These are phyloP conservation scores for Masticophis lateralis DNA, from an alignment of 2,797 vertebrate genomes.

Conservation along the genomic window DNA sequence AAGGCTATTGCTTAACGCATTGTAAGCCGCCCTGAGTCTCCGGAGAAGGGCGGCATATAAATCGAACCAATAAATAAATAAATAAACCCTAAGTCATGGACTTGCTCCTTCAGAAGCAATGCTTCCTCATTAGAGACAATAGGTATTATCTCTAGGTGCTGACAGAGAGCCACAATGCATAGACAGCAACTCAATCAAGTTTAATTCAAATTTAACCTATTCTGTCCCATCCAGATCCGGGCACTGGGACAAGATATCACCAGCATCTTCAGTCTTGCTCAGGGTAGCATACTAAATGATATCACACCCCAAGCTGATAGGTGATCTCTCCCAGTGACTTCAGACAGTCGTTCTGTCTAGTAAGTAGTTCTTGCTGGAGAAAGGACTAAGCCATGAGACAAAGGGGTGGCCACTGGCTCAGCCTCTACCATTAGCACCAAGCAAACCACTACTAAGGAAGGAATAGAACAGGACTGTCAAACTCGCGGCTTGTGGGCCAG, in stretches of 20 bases:
- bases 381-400: neutral
- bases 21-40: no score
- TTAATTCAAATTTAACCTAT: neutral
- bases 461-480: neutral
- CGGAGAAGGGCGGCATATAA: no score
- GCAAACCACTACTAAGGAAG: neutral
- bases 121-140: neutral
- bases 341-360: neutral
- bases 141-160: neutral
- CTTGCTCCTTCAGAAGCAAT: neutral
- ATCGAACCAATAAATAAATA: no score
- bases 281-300: neutral
- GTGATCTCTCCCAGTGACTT: neutral
- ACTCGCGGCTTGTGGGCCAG: no score
- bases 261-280: neutral
- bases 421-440: neutral
- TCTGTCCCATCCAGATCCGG: neutral
- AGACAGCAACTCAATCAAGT: neutral
- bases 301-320: neutral
- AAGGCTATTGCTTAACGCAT: no score
- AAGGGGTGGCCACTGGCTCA: neutral
- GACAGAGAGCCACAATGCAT: neutral
- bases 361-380: neutral
- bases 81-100: neutral
- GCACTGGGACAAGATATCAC: neutral